phyloP scores from a whole-genome alignment of 2,888 invertebrate species.

The Piscicola geometra region DNA sequence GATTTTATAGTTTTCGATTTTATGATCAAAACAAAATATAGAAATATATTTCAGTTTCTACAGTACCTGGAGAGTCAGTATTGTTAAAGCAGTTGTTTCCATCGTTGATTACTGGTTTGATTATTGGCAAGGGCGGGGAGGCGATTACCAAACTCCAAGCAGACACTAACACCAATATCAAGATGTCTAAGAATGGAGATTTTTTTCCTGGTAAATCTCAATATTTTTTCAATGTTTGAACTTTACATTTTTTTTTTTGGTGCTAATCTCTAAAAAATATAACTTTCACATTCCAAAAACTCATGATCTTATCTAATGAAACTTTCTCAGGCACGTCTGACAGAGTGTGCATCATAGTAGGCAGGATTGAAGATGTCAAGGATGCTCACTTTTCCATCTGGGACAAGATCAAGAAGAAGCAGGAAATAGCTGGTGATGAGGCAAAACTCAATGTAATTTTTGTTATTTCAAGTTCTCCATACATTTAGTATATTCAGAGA shows the following conservation, averaged over 20 bases:
- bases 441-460: conserved; percentile 23
- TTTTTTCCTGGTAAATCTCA: conserved; percentile 86
- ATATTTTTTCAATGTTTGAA: too few relatives aligned
- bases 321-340: conserved; percentile 54
- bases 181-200: conserved; percentile 98
- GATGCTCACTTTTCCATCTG: conserved; percentile 55
- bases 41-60: background rate
- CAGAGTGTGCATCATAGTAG: conserved; percentile 56
- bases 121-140: conserved; percentile 98
- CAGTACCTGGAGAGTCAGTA: conserved; percentile 47
- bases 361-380: conserved; percentile 52
- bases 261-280: too few relatives aligned
- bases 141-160: conserved; percentile 96
- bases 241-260: too few relatives aligned
- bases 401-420: conserved; percentile 50
- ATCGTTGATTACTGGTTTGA: conserved; percentile 84
- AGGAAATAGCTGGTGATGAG: conserved; percentile 32
- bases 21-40: background rate
- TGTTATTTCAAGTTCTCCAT: background rate
- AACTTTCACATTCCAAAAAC: background rate
- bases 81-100: conserved; percentile 96
- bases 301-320: background rate
- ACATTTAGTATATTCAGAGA: background rate
- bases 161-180: conserved; percentile 92
- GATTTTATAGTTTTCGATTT: background rate